phyloP scores from a whole-genome alignment of 2,888 invertebrate genomes.

The Tetramorium bicarinatum region DNA sequence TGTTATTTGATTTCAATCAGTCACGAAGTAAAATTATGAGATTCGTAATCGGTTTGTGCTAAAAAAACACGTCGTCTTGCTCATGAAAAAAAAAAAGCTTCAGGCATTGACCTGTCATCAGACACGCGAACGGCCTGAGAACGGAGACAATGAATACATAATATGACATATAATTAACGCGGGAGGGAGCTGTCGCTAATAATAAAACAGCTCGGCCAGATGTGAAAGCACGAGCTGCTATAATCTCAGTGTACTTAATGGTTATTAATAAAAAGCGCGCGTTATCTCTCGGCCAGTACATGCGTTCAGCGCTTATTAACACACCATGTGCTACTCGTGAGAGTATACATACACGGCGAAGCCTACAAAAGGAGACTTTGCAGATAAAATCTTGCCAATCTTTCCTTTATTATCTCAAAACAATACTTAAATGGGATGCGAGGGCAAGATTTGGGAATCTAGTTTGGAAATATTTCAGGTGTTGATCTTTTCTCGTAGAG shows the following conservation, averaged over 20 bases:
- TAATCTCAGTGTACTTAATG: constrained; percentile 72
- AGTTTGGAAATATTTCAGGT: not conserved
- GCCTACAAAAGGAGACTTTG: constrained; percentile 3
- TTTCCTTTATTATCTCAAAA: not conserved
- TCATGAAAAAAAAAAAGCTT: constrained; percentile 22
- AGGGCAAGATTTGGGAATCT: not conserved
- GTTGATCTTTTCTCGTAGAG: not conserved
- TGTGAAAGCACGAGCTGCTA: constrained; percentile 65
- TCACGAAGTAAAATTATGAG: not conserved
- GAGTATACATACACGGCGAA: constrained; percentile 13
- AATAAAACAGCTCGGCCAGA: constrained; percentile 71
- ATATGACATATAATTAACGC: constrained; percentile 75
- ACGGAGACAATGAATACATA: constrained; percentile 72
- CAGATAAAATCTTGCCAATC: not conserved
- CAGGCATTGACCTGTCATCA: constrained; percentile 71
- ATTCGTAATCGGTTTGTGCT: not conserved
- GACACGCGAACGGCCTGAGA: constrained; percentile 40
- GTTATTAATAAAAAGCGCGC: constrained; percentile 75
- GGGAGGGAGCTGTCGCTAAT: constrained; percentile 70
- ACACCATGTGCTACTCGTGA: constrained; percentile 67
- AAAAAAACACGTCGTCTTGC: not conserved
- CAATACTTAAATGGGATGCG: not conserved
- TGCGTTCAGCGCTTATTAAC: constrained; percentile 70
- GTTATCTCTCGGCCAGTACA: constrained; percentile 67
- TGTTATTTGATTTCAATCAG: not conserved